Conservation (phyloP, 2,888 invertebrate species). For the Hypolimnas misippus region DNA sequence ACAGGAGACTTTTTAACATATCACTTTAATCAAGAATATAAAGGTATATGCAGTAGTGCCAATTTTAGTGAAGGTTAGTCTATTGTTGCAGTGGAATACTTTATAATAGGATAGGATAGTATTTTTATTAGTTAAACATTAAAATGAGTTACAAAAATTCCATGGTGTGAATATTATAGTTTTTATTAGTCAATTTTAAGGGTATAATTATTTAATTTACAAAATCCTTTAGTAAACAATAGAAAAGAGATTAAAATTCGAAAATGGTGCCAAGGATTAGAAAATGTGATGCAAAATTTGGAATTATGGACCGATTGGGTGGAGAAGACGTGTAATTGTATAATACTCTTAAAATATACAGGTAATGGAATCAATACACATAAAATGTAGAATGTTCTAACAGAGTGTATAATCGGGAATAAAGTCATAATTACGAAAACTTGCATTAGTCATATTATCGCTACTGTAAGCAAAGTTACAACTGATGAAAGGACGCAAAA, state of each 20-base stretch:
- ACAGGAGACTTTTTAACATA: not conserved
- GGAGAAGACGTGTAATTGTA: constrained; percentile 51
- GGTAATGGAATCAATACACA: constrained; percentile 43
- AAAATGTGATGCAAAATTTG: constrained; percentile 57
- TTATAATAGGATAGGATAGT: too few relatives aligned
- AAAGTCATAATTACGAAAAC: too few relatives aligned
- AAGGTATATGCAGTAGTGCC: not conserved
- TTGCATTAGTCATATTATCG: too few relatives aligned
- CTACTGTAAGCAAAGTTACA: too few relatives aligned
- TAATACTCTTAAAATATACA: constrained; percentile 49
- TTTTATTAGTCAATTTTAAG: too few relatives aligned
- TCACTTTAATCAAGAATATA: not conserved
- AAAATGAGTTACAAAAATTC: not conserved
- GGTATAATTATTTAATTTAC: too few relatives aligned
- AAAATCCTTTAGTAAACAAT: not conserved
- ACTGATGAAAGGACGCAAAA: too few relatives aligned
- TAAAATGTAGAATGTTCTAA: too few relatives aligned
- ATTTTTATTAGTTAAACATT: not conserved
- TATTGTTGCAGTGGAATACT: too few relatives aligned
- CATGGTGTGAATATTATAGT: not conserved
- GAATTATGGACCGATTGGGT: constrained; percentile 69
- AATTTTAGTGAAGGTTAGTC: constrained; percentile 2
- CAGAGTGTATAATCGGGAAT: too few relatives aligned
- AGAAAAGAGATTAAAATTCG: constrained; percentile 44
- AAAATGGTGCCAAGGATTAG: constrained; percentile 63